These are phyloP conservation scores for Hypomecis atomaria DNA, from an alignment of 2,888 invertebrate genomes.

Conservation along the genomic window DNA sequence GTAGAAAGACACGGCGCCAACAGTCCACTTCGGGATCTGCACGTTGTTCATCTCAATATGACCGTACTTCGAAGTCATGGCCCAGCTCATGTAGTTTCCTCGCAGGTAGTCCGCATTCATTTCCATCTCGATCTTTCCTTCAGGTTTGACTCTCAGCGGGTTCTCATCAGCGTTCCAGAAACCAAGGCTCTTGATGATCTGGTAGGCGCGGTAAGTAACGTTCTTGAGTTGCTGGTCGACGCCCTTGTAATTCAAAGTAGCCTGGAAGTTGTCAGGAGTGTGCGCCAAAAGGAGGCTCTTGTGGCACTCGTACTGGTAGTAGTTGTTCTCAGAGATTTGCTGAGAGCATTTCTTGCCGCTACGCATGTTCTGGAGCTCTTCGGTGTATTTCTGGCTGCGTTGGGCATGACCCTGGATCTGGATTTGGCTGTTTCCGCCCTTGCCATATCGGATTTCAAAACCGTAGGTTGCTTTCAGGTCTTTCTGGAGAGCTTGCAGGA, in stretches of 20 bases:
- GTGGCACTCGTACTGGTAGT: slow-evolving; percentile 84
- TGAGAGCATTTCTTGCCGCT: slow-evolving; percentile 77
- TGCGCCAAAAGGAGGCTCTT: slow-evolving; percentile 82
- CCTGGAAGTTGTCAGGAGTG: slow-evolving; percentile 78
- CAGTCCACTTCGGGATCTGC: slow-evolving; percentile 63
- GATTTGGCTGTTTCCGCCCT: slow-evolving; percentile 64
- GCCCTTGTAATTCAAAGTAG: slow-evolving; percentile 80
- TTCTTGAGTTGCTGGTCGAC: slow-evolving; percentile 73
- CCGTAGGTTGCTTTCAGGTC: slow-evolving; percentile 78
- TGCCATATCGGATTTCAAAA: slow-evolving; percentile 80
- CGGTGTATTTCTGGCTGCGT: slow-evolving; percentile 78
- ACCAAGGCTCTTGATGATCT: slow-evolving; percentile 69
- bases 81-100: slow-evolving; percentile 69
- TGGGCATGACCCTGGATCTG: slow-evolving; percentile 74
- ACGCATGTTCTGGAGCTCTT: slow-evolving; percentile 75
- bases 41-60: slow-evolving; percentile 74
- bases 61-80: slow-evolving; percentile 73
- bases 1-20: slow-evolving; percentile 75
- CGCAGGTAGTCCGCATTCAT: slow-evolving; percentile 74
- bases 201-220: slow-evolving; percentile 73
- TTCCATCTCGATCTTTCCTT: slow-evolving; percentile 78
- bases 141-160: slow-evolving; percentile 64
- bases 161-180: slow-evolving; percentile 81
- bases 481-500: slow-evolving; percentile 81
- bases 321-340: slow-evolving; percentile 82